These are phyloP conservation scores for Mycetomoellerius zeteki DNA, from an alignment of 1,140 invertebrate genomes.

Conservation along the genomic window DNA sequence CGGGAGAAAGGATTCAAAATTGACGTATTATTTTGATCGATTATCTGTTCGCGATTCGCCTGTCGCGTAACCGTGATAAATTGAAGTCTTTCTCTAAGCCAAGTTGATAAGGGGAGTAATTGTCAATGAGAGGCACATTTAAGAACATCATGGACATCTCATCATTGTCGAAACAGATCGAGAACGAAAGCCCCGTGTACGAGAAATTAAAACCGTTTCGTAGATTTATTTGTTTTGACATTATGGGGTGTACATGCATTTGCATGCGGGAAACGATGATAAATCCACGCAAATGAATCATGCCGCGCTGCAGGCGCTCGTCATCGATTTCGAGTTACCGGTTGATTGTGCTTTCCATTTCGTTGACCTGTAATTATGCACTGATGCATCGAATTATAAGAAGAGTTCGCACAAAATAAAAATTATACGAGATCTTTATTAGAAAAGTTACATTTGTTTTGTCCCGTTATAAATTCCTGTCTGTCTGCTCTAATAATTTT, in stretches of 20 bases:
- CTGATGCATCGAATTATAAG: neutral
- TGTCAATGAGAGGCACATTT: conserved; percentile 15
- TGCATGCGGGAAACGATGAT: neutral
- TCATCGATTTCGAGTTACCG: conserved; percentile 26
- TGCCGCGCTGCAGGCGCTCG: neutral
- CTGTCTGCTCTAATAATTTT: neutral
- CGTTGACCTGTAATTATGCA: conserved; percentile 20
- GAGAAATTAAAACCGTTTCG: conserved; percentile 44
- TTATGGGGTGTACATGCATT: neutral
- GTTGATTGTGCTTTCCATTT: conserved; percentile 21
- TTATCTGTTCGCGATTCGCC: conserved; percentile 1
- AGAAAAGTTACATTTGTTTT: neutral
- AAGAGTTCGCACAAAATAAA: neutral
- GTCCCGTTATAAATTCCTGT: neutral
- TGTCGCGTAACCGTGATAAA: conserved; percentile 35
- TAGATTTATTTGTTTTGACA: conserved; percentile 70
- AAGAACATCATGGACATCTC: neutral
- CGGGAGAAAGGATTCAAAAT: neutral
- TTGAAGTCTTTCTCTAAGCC: conserved; percentile 16
- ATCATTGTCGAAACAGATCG: neutral
- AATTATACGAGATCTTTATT: neutral
- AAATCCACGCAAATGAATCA: conserved; percentile 24
- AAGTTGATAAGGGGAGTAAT: conserved; percentile 30
- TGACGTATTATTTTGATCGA: conserved; percentile 47
- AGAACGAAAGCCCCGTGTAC: conserved; percentile 13